Conservation (phyloP, 1,140 invertebrate species). For the Formica selysi region DNA sequence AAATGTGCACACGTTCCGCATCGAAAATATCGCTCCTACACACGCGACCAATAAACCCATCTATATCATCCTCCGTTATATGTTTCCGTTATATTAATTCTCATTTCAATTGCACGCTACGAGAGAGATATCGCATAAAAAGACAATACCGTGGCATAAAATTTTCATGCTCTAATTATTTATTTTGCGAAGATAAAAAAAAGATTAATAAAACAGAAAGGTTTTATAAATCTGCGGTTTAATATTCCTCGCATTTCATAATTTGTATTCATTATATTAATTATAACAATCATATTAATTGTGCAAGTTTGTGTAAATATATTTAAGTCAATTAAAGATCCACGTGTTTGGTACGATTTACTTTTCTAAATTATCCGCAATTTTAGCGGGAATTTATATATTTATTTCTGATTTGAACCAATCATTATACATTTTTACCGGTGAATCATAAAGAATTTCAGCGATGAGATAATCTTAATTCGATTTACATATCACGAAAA, state of each 20-base stretch:
- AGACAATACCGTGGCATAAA: neutral
- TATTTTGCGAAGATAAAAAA: neutral
- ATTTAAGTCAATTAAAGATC: neutral
- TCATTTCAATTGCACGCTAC: constrained; percentile 21
- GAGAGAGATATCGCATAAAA: neutral
- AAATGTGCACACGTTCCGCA: constrained; percentile 45
- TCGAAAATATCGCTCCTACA: constrained; percentile 35
- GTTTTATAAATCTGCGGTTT: neutral
- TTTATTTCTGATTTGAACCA: neutral
- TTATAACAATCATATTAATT: constrained; percentile 6
- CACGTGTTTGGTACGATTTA: neutral
- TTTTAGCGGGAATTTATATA: neutral
- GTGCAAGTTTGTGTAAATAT: neutral
- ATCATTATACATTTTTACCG: constrained; percentile 7
- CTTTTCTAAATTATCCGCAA: neutral
- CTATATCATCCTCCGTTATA: constrained; percentile 12
- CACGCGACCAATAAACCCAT: constrained; percentile 23
- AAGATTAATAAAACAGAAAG: neutral
- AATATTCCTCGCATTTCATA: neutral
- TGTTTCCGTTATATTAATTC: neutral
- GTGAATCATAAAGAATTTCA: neutral
- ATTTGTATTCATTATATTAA: neutral
- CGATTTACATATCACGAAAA: neutral
- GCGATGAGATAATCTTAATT: neutral
- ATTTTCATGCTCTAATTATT: neutral